Conservation (phyloP, 2,888 invertebrate species). For the Leptogaster cylindrica region DNA sequence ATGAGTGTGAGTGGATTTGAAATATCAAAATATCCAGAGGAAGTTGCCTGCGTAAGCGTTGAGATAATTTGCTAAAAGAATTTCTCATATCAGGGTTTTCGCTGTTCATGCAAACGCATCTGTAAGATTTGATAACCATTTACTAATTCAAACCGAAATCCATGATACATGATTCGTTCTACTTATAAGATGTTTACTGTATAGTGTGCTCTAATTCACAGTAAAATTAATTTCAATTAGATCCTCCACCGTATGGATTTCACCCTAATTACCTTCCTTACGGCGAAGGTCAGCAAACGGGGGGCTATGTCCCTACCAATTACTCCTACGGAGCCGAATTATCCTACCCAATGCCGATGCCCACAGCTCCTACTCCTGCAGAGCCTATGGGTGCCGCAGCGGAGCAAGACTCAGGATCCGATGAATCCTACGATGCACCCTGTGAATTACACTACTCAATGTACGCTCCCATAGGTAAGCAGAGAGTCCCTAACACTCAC, state of each 20-base stretch:
- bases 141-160: no score
- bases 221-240: background rate
- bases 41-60: no score
- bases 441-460: constrained; percentile 15
- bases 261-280: constrained; percentile 17
- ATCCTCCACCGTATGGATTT: constrained; percentile 40
- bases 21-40: no score
- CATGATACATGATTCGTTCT: no score
- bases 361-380: background rate
- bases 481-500: background rate
- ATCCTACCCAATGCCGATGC: constrained; percentile 38
- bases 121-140: no score
- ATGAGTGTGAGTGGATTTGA: background rate
- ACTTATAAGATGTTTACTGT: no score
- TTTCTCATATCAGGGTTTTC: no score
- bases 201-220: no score
- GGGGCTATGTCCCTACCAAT: background rate
- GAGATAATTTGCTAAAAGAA: no score
- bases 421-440: background rate
- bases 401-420: constrained; percentile 19
- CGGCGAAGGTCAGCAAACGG: constrained; percentile 5
- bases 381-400: background rate
- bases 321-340: background rate
- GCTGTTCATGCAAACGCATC: no score
- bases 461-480: constrained; percentile 36